phyloP scores from a whole-genome alignment of 2,797 vertebrate genomes.

The Rhincodon typus region DNA sequence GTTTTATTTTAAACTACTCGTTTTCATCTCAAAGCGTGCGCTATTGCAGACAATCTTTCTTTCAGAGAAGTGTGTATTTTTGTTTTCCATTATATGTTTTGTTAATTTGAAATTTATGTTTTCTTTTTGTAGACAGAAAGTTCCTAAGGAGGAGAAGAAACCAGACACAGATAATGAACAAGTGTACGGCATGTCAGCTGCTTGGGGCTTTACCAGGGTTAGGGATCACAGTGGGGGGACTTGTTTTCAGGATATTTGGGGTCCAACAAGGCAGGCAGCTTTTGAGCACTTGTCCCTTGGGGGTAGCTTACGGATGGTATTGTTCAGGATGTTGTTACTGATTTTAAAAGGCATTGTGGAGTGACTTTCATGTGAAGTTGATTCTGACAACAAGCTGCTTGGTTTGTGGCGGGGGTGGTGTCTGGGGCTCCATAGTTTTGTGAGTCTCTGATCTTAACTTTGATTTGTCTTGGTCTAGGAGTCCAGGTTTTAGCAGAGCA shows the following conservation, averaged over 20 bases:
- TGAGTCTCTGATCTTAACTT: not conserved
- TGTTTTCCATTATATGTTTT: constrained; percentile 28
- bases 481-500: not conserved
- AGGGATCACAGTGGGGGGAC: not conserved
- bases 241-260: not conserved
- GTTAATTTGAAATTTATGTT: constrained; percentile 35
- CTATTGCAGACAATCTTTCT: constrained; percentile 32
- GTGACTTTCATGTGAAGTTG: not conserved
- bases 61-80: constrained; percentile 17
- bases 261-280: not conserved
- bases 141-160: constrained; percentile 34
- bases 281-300: not conserved
- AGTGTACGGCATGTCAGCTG: constrained; percentile 30
- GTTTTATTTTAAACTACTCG: not conserved
- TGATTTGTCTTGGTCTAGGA: not conserved
- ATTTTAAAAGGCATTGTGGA: not conserved
- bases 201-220: constrained; percentile 20
- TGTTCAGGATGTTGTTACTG: not conserved
- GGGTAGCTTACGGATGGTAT: not conserved
- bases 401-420: not conserved
- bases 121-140: constrained; percentile 34
- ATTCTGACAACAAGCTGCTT: not conserved
- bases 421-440: not conserved
- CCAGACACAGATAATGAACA: constrained; percentile 33
- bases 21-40: not conserved